phyloP scores from a whole-genome alignment of 2,113 vertebrate species.

The Fukomys damarensis region DNA sequence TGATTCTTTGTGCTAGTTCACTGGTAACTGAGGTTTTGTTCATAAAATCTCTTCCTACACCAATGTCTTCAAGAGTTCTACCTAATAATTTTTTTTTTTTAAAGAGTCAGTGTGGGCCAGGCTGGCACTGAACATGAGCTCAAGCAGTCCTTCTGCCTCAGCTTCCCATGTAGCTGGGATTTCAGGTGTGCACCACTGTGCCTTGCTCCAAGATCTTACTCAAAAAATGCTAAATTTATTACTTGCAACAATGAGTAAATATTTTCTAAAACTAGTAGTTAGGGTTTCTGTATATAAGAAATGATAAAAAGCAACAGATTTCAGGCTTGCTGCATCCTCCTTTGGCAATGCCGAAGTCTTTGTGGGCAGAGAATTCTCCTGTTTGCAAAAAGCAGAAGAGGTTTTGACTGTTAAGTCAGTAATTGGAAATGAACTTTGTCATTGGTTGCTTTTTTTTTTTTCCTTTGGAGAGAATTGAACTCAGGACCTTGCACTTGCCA shows the following conservation, averaged over 20 bases:
- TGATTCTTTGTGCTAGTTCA: no score
- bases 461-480: no score
- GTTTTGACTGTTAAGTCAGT: neutral
- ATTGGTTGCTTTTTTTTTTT: constrained; percentile 10
- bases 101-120: neutral
- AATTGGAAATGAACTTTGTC: constrained; percentile 11
- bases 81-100: neutral
- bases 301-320: neutral
- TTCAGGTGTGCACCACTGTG: neutral
- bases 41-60: no score
- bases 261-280: constrained; percentile 14
- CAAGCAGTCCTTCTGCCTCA: neutral
- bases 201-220: neutral
- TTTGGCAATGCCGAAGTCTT: neutral
- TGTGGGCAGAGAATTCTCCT: neutral
- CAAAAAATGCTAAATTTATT: neutral
- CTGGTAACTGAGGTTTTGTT: no score
- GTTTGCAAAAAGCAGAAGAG: neutral
- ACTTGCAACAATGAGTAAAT: neutral
- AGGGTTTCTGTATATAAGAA: neutral
- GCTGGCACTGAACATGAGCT: neutral
- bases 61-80: no score
- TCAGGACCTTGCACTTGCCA: no score
- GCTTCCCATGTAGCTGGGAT: neutral
- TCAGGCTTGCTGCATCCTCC: neutral